phyloP scores from a whole-genome alignment of 2,888 invertebrate genomes.

The Odontomyia ornata region DNA sequence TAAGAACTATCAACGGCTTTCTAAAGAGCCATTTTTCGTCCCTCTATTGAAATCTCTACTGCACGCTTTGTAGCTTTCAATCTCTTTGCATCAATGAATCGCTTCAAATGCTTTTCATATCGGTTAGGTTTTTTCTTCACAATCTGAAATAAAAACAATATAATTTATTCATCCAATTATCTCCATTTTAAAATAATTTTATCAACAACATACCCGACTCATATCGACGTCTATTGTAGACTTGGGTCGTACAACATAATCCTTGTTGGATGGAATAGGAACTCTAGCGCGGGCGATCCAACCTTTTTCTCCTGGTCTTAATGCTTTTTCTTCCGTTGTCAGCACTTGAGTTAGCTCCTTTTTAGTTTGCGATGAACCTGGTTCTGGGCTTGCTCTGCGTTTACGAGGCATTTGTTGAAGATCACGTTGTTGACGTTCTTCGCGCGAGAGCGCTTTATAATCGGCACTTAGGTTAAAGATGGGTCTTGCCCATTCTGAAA shows the following conservation, averaged over 20 bases:
- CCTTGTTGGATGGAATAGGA: constrained; percentile 93
- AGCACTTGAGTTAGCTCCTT: constrained; percentile 72
- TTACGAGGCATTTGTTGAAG: constrained; percentile 80
- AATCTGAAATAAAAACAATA: constrained; percentile 65
- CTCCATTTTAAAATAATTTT: constrained; percentile 5
- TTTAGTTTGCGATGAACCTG: constrained; percentile 56
- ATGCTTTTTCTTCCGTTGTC: constrained; percentile 70
- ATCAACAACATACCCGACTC: constrained; percentile 70
- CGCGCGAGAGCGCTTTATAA: constrained; percentile 89
- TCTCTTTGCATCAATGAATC: constrained; percentile 86
- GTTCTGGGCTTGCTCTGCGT: constrained; percentile 58
- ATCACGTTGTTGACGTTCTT: constrained; percentile 94
- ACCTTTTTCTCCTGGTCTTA: constrained; percentile 93
- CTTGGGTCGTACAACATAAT: constrained; percentile 94
- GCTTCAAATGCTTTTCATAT: constrained; percentile 92
- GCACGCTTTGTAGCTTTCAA: constrained; percentile 82
- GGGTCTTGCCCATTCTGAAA: constrained; percentile 97
- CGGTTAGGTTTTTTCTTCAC: constrained; percentile 86
- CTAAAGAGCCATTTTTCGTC: constrained; percentile 93
- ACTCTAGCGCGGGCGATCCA: constrained; percentile 96
- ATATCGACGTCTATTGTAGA: constrained; percentile 90
- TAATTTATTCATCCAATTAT: not conserved
- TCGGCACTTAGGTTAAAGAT: constrained; percentile 96
- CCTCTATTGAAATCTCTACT: constrained; percentile 95
- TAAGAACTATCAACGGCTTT: not conserved